Evolutionary conservation across 2,113 vertebrate genomes (phyloP).

Genomic region (Oncorhynchus tshawytscha): DNA sequence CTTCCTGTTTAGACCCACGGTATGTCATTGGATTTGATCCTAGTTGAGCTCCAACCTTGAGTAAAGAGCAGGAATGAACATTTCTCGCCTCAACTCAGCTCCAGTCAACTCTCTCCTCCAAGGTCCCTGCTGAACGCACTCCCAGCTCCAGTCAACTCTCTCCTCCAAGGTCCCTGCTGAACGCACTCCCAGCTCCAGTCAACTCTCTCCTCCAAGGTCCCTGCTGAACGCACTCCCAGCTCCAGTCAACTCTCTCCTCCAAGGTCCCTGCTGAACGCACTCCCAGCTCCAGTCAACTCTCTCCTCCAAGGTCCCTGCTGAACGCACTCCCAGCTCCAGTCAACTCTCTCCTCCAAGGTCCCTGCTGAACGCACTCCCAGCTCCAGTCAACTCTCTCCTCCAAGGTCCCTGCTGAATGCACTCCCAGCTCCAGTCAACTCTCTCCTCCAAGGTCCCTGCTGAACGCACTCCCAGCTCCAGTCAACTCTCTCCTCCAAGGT

Average conservation of each 20-base stretch:
- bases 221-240: constrained; percentile 8
- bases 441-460: neutral
- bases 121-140: constrained; percentile 10
- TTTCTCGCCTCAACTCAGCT: neutral
- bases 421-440: neutral
- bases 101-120: neutral
- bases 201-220: neutral
- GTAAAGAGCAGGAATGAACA: neutral
- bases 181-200: constrained; percentile 7
- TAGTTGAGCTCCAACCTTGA: neutral
- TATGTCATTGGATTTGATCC: neutral
- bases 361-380: constrained; percentile 8
- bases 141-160: neutral
- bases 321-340: constrained; percentile 8
- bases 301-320: neutral
- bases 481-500: neutral
- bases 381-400: neutral
- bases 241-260: neutral
- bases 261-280: constrained; percentile 6
- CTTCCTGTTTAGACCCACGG: neutral
- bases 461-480: constrained; percentile 7
- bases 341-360: neutral
- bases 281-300: neutral
- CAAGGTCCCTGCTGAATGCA: constrained; percentile 6
- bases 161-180: neutral